Evolutionary conservation across 2,113 vertebrate species (phyloP).

Genomic region (Thalassoma bifasciatum): DNA sequence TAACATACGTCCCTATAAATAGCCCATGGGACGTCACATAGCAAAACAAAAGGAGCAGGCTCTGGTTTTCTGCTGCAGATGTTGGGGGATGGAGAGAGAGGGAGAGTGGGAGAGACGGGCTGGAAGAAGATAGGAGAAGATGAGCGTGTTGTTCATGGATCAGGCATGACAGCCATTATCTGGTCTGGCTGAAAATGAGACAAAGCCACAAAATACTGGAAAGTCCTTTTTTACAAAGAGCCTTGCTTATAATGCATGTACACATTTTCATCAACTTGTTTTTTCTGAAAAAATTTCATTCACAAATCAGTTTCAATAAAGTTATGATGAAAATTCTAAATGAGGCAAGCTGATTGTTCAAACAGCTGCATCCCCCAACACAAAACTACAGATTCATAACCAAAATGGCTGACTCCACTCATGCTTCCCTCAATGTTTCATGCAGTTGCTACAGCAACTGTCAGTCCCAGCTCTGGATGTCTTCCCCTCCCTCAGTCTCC

Average conservation of each 20-base stretch:
- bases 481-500: constrained; percentile 19
- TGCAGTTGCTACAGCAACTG: constrained; percentile 59
- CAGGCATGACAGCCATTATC: background rate
- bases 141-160: constrained; percentile 18
- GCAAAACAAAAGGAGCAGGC: constrained; percentile 65
- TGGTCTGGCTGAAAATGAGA: background rate
- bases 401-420: constrained; percentile 61
- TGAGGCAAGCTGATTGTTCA: background rate
- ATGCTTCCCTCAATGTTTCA: constrained; percentile 28
- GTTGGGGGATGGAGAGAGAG: constrained; percentile 35
- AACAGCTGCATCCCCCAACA: constrained; percentile 9
- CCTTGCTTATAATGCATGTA: no score
- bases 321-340: background rate
- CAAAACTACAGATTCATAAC: constrained; percentile 36
- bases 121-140: constrained; percentile 32
- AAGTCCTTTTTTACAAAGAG: background rate
- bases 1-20: constrained; percentile 73
- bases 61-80: constrained; percentile 59
- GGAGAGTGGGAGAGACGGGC: background rate
- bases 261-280: background rate
- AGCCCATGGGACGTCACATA: constrained; percentile 58
- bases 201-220: background rate
- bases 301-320: background rate
- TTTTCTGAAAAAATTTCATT: background rate
- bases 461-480: constrained; percentile 30